These are phyloP conservation scores for Sarcophaga variegata DNA, from an alignment of 2,888 invertebrate genomes.

Conservation along the genomic window DNA sequence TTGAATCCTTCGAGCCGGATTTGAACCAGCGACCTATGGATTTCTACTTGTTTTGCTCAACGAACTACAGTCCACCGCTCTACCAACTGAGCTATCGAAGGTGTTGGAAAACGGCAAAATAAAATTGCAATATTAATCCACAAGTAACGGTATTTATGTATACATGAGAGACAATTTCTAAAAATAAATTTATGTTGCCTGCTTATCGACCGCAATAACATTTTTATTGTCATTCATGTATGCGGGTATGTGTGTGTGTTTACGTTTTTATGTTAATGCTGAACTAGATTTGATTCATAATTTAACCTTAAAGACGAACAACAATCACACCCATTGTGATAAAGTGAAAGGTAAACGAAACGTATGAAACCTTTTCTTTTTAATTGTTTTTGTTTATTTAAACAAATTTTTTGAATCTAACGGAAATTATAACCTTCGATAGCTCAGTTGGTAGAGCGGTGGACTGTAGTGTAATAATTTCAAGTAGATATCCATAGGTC, in stretches of 20 bases:
- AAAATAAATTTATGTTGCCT: neutral
- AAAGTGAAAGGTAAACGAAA: too few species aligned
- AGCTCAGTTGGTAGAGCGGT: slow-evolving; percentile 78
- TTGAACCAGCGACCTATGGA: slow-evolving; percentile 81
- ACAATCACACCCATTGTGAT: too few species aligned
- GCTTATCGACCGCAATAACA: neutral
- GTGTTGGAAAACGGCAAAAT: slow-evolving; percentile 83
- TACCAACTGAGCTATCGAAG: slow-evolving; percentile 78
- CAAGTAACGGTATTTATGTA: neutral
- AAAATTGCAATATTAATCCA: slow-evolving; percentile 10
- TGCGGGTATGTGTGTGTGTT: neutral
- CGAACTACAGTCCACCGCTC: slow-evolving; percentile 77
- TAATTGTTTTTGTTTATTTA: too few species aligned
- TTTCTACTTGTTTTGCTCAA: slow-evolving; percentile 2
- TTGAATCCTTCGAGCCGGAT: slow-evolving; percentile 85
- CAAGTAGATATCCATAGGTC: slow-evolving; percentile 71
- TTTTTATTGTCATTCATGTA: neutral
- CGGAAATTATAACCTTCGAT: slow-evolving; percentile 72
- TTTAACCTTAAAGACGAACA: too few species aligned
- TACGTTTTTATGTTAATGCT: neutral
- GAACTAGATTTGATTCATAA: too few species aligned
- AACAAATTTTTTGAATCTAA: neutral
- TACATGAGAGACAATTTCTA: neutral
- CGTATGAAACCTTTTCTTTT: too few species aligned
- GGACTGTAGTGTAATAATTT: slow-evolving; percentile 73